Evolutionary conservation across 1,140 invertebrate genomes (phyloP), one percentile per base, ranked within the genome.

Genomic region (Arctopsyche grandis): DNA sequence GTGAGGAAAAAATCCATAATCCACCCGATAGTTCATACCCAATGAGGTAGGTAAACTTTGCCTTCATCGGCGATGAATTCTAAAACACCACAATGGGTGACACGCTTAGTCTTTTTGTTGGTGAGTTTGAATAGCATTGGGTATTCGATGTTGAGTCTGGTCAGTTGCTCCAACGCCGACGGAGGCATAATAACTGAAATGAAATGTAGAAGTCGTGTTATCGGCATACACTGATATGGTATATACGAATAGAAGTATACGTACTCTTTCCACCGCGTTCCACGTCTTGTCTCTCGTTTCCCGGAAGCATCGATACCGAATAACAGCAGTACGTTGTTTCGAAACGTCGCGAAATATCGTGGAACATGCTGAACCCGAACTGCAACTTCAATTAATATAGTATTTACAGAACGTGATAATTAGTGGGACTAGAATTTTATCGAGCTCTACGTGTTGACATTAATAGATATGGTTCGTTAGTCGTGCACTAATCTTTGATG

Each of bases 21-120:
- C 44, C 12, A 46, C 12, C 5, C 48, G 48, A 12, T 14, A 14
- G 10, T 5, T 5, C 48, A 14, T 89, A 97, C 95, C 98, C 98
- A 99, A 85, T 98, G 95, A 24, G 98, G 98, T 81, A 99, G 90
- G 87, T 99, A 99, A 69, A 98, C 96, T 90, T 96, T 96, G 70
- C 97, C 98, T 89, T 99, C 99, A 87, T 99, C 98, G 4, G 98
- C 98, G 7, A 99, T 96, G 91, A 99, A 99, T 87, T 99, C 99
- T 66, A 99, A 86, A 0, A 99, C 99, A 80, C 99, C 99, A 89
- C 97, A 98, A 86, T 99, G 99, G 10, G 98, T 99, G 12, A 94
- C 90, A 83, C 97, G 89, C 80, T 94, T 93, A 5, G 93, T 93
- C 83, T 94, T 95, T 81, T 93, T 93, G 85, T 99, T 99, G 43